These are phyloP conservation scores for Halichoeres trimaculatus DNA, from an alignment of 2,113 vertebrate genomes.

Conservation along the genomic window DNA sequence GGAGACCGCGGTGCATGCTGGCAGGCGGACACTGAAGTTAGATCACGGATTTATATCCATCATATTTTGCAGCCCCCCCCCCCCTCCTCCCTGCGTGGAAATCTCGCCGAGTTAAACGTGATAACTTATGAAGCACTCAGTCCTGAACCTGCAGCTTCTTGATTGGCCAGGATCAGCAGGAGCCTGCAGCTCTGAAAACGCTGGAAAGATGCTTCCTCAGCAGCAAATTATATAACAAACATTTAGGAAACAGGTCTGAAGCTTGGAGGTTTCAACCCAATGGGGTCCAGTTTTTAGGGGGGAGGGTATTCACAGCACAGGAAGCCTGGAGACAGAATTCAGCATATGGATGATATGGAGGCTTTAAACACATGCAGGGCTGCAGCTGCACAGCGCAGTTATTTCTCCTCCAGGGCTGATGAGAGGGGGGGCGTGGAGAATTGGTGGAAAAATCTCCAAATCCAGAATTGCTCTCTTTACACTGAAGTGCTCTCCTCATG, in stretches of 20 bases:
- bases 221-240: constrained; percentile 55
- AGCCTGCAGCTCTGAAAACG: constrained; percentile 2
- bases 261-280: not conserved
- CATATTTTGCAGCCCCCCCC: constrained; percentile 5
- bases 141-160: constrained; percentile 34
- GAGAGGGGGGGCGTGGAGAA: not conserved
- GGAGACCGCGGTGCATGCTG: constrained; percentile 39
- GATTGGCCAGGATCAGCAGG: constrained; percentile 58
- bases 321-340: constrained; percentile 23
- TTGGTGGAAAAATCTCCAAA: not conserved
- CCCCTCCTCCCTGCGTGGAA: not conserved
- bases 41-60: constrained; percentile 47
- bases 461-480: not conserved
- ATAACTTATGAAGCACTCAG: constrained; percentile 52
- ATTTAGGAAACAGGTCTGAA: not conserved
- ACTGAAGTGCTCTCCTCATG: not conserved
- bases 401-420: not conserved
- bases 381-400: constrained; percentile 16
- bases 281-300: not conserved
- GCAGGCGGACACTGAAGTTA: constrained; percentile 46
- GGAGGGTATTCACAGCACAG: not conserved
- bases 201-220: constrained; percentile 28
- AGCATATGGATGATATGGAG: constrained; percentile 17
- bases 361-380: constrained; percentile 10
- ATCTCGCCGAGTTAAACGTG: constrained; percentile 3